Base-by-base conservation (phyloP, 2,888 invertebrate genomes). In the Phoronis australis region DNA sequence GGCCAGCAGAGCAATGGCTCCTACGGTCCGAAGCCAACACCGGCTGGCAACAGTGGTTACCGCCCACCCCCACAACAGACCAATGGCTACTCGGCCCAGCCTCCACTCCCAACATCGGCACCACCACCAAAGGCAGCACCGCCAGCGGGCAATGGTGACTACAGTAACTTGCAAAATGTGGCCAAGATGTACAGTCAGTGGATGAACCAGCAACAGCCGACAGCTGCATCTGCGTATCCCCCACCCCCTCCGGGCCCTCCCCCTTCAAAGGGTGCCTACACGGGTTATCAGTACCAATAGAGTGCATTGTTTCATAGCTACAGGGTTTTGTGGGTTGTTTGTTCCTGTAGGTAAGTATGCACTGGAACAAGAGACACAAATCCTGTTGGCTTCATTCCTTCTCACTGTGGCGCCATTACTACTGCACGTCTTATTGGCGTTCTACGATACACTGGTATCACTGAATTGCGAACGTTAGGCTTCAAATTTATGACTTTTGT, bases 111-210 rank as follows among this genome's bases (percentile, higher is more conserved):
- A n/a, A 22, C 26, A 6, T 40, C 39, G n/a, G 31, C 26, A 12
- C 12, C 41, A 9, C 39, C 12, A 25, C 40, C 47, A 25, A 22
- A 25, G 18, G 15, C n/a, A 26, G 42, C 35, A 25, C 40, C 42
- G 6, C 35, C 27, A 22, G 31, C 47, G 20, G 20, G 42, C 22
- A 48, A 42, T n/a, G 37, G 37, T 40, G 47, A 37, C 37, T 35
- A 26, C 20, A 22, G 39, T 27, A 35, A 42, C 41, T 48, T 54
- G 48, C 56, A 54, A 40, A 56, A 55, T 39, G 55, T 57, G 51
- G 58, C 60, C 18, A 53, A 51, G 37, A 59, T 59, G 59, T 62
- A 62, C 49, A 59, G 57, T 40, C 53, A 59, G 37, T 64, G 62
- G 62, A 60, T 60, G 61, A 31, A 9, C 9, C 31, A 31, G 15